Evolutionary conservation across 2,888 invertebrate species (phyloP).

Genomic region (Xestia c-nigrum): DNA sequence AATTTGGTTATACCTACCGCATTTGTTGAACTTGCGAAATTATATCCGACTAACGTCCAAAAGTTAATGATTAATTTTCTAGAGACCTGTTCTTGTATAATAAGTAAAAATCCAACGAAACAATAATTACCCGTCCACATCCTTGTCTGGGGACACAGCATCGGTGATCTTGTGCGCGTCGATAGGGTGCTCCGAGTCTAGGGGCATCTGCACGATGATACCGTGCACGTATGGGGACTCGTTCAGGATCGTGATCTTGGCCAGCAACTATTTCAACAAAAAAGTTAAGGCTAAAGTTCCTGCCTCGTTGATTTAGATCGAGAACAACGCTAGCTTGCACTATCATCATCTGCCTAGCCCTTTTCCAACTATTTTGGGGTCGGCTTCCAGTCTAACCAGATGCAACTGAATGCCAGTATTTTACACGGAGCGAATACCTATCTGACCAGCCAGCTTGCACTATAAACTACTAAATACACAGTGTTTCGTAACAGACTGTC

Average conservation of each 20-base stretch:
- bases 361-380: not conserved
- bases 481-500: too few species aligned
- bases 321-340: too few species aligned
- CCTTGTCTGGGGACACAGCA: conserved; percentile 96
- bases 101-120: too few species aligned
- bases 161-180: conserved; percentile 97
- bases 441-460: not conserved
- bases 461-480: not conserved
- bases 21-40: too few species aligned
- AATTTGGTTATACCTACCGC: not conserved
- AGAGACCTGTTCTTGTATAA: too few species aligned
- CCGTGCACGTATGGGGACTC: conserved; percentile 96
- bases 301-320: too few species aligned
- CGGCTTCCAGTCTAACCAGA: not conserved
- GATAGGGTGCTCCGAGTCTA: conserved; percentile 95
- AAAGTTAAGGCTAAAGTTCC: too few species aligned
- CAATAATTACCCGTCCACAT: conserved; percentile 97
- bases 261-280: conserved; percentile 90
- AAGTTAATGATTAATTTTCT: not conserved
- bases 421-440: not conserved
- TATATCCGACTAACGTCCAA: not conserved
- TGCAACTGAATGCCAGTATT: not conserved
- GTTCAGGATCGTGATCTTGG: conserved; percentile 94
- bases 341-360: not conserved
- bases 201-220: conserved; percentile 98